Conservation (phyloP, 2,797 vertebrate species). For the Champsocephalus esox region DNA sequence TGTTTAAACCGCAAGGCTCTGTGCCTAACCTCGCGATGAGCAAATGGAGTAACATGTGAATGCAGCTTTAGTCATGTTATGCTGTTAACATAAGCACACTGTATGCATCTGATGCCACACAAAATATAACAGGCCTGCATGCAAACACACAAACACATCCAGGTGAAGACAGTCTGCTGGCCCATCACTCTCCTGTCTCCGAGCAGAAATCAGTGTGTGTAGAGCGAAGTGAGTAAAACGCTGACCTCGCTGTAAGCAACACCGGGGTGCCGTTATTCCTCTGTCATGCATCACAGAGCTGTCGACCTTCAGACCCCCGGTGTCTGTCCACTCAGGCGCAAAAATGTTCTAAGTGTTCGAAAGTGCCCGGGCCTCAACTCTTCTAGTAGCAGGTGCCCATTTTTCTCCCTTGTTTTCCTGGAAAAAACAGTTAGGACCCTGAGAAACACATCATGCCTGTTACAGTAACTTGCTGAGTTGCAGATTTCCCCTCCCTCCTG, state of each 20-base stretch:
- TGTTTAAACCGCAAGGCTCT: no score
- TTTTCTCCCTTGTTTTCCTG: conserved; percentile 22
- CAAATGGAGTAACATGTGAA: no score
- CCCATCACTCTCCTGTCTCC: conserved; percentile 35
- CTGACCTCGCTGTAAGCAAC: conserved; percentile 66
- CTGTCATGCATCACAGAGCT: conserved; percentile 68
- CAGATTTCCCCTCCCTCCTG: conserved; percentile 23
- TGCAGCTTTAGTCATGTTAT: background rate
- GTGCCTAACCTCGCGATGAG: no score
- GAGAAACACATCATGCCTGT: conserved; percentile 16
- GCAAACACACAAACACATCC: background rate
- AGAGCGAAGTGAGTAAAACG: conserved; percentile 44
- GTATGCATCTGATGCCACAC: background rate
- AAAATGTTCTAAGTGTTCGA: conserved; percentile 56
- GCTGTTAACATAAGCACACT: background rate
- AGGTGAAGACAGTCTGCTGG: conserved; percentile 18
- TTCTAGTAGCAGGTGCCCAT: conserved; percentile 31
- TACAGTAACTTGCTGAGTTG: conserved; percentile 35
- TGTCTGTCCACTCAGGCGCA: conserved; percentile 29
- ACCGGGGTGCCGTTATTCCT: conserved; percentile 40
- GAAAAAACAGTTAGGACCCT: conserved; percentile 6
- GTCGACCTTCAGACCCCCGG: conserved; percentile 60
- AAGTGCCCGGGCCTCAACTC: conserved; percentile 32
- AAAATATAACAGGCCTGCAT: background rate
- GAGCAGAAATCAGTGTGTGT: conserved; percentile 31